Percentiles rank a stretch among this genome's conserved stretches.
phyloP scores from a whole-genome alignment of 1,140 invertebrate genomes.

The Dreissena rostriformis region DNA sequence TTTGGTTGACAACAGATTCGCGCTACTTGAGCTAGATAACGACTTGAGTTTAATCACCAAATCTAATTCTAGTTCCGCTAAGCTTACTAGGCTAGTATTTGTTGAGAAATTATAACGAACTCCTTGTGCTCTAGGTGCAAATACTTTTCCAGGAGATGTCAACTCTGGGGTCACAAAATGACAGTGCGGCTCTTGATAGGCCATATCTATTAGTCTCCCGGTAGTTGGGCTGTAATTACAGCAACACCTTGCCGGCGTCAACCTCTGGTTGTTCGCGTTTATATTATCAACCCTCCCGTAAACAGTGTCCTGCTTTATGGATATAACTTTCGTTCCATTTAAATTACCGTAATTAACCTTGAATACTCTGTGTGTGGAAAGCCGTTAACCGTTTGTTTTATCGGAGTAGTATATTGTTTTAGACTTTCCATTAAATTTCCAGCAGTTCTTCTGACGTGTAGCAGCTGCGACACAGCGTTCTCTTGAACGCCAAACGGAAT shows the following conservation, averaged over 20 bases:
- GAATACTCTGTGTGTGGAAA: slow-evolving; percentile 2
- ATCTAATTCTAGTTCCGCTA: slow-evolving; percentile 50
- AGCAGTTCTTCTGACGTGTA: slow-evolving; percentile 55
- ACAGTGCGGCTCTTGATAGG: not conserved
- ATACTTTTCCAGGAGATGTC: not conserved
- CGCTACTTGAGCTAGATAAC: slow-evolving; percentile 23
- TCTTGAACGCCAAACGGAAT: slow-evolving; percentile 83
- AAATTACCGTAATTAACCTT: not conserved
- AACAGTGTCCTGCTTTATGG: not conserved
- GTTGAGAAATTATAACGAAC: slow-evolving; percentile 39
- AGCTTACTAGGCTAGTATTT: slow-evolving; percentile 52
- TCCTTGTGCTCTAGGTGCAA: slow-evolving; percentile 26
- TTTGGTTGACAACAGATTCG: slow-evolving; percentile 25
- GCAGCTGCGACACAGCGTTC: slow-evolving; percentile 65
- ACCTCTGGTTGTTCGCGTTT: slow-evolving; percentile 17
- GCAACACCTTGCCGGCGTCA: slow-evolving; percentile 8
- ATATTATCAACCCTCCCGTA: not conserved
- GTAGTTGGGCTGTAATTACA: slow-evolving; percentile 13
- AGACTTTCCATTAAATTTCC: slow-evolving; percentile 55
- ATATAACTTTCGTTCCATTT: slow-evolving; percentile 10
- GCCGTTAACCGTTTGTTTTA: slow-evolving; percentile 30
- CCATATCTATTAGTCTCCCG: not conserved
- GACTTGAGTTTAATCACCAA: slow-evolving; percentile 28
- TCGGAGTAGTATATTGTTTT: slow-evolving; percentile 60
- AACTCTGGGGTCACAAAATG: not conserved